Conservation (phyloP, 2,888 invertebrate genomes). For the Myopa tessellatipennis region DNA sequence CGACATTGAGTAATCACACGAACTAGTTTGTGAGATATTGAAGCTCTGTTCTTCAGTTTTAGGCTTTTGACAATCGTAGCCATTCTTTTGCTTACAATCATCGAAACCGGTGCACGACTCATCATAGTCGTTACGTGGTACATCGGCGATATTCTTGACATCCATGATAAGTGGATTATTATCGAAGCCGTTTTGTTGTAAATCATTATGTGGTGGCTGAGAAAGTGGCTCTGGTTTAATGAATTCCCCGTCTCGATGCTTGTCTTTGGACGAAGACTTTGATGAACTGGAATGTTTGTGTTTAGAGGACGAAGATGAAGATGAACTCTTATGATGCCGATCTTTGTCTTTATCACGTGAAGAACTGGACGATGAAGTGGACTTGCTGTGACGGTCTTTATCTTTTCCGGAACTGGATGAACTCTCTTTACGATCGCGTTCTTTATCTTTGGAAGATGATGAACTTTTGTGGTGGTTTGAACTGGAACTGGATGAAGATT, state of each 20-base stretch:
- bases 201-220: conserved; percentile 53
- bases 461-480: conserved; percentile 60
- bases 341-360: conserved; percentile 60
- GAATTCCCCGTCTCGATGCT: conserved; percentile 61
- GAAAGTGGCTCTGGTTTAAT: conserved; percentile 61
- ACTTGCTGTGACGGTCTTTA: conserved; percentile 64
- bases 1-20: conserved; percentile 79
- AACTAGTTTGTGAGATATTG: conserved; percentile 74
- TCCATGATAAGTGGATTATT: conserved; percentile 44
- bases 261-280: conserved; percentile 56
- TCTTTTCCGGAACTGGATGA: conserved; percentile 55
- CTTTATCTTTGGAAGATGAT: conserved; percentile 58
- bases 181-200: conserved; percentile 52
- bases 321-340: conserved; percentile 64
- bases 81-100: conserved; percentile 52
- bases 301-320: conserved; percentile 62
- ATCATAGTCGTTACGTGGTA: conserved; percentile 52
- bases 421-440: conserved; percentile 66
- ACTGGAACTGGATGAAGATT: conserved; percentile 62
- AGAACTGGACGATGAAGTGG: conserved; percentile 61
- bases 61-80: conserved; percentile 50
- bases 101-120: conserved; percentile 58
- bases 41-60: conserved; percentile 48
- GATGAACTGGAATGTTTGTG: conserved; percentile 68
- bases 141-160: conserved; percentile 36